Base-by-base conservation (phyloP, 2,888 invertebrate species). In the Bugulina stolonifera region DNA sequence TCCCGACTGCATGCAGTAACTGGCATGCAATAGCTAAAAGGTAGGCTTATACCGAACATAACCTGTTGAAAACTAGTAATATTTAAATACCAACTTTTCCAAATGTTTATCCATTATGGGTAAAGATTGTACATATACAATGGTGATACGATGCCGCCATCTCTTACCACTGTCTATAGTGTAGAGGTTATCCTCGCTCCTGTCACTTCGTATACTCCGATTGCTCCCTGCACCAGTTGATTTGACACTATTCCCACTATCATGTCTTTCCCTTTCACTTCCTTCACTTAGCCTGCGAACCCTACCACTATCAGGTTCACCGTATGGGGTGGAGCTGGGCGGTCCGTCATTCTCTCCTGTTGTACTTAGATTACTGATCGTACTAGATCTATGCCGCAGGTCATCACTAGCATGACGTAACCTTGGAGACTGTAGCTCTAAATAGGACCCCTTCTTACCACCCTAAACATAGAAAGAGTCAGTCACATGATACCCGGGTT, bases 261-360 rank as follows among this genome's bases (percentile, higher is more conserved):
- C 64, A 64, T 64, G 64, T 27, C 64, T 27, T 14, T 64, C 64
- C n/a, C 64, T 64, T 2, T 64, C 64, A 64, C 27, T 27, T 34
- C 64, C 64, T 34, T 64, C 64, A 64, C 64, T 64, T 34, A 64
- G 32, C 34, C 64, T 64, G 14, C 64, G 27, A 14, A 27, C 64
- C 32, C 64, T 64, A 25, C 14, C 27, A 5, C 2, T 10, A 10
- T n/a, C 64, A 14, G 29, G 14, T n/a, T 14, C 29, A n/a, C n/a
- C n/a, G n/a, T n/a, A n/a, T n/a, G n/a, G n/a, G n/a, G n/a, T n/a
- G 18, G 43, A 43, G 1, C 3, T 5, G 10, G 22, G 64, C 3
- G 10, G 23, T 2, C n/a, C 64, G 27, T 25, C 29, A 25, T 10
- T 64, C 14, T 2, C 18, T 10, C 27, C 64, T 5, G 27, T 14